These are phyloP conservation scores for Geopemphigus sp. DNA, from an alignment of 1,140 invertebrate genomes.

Conservation along the genomic window DNA sequence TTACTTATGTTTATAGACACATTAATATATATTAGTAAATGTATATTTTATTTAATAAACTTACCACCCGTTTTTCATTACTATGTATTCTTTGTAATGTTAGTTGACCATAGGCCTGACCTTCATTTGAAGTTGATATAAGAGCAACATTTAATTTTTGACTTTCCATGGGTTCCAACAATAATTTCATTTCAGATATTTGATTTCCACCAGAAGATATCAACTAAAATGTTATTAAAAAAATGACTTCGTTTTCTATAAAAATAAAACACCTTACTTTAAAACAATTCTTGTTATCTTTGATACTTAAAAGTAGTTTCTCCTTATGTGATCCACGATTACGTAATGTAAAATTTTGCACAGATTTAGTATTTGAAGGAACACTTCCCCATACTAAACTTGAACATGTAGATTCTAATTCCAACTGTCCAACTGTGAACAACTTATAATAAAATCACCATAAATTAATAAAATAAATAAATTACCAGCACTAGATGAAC, in stretches of 20 bases:
- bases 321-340: slow-evolving; percentile 48
- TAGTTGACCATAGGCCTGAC: slow-evolving; percentile 28
- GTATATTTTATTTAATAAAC: not conserved
- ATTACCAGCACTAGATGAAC: slow-evolving; percentile 35
- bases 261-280: slow-evolving; percentile 19
- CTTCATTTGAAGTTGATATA: slow-evolving; percentile 45
- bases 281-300: slow-evolving; percentile 42
- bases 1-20: too few species aligned
- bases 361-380: slow-evolving; percentile 36
- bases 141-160: slow-evolving; percentile 37
- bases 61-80: slow-evolving; percentile 20
- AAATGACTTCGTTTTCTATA: not conserved
- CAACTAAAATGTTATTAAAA: not conserved
- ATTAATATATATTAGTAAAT: too few species aligned
- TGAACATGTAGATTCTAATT: slow-evolving; percentile 47
- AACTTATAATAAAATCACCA: not conserved
- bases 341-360: slow-evolving; percentile 48
- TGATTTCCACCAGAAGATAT: slow-evolving; percentile 43
- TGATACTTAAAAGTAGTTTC: slow-evolving; percentile 40
- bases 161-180: slow-evolving; percentile 45
- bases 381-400: slow-evolving; percentile 47
- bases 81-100: slow-evolving; percentile 19
- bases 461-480: not conserved
- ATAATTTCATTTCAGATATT: slow-evolving; percentile 41
- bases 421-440: slow-evolving; percentile 38